Evolutionary conservation across 37 sponge, comb jelly and placozoan genomes (phyloP).

Genomic region (Haliclona indistincta): DNA sequence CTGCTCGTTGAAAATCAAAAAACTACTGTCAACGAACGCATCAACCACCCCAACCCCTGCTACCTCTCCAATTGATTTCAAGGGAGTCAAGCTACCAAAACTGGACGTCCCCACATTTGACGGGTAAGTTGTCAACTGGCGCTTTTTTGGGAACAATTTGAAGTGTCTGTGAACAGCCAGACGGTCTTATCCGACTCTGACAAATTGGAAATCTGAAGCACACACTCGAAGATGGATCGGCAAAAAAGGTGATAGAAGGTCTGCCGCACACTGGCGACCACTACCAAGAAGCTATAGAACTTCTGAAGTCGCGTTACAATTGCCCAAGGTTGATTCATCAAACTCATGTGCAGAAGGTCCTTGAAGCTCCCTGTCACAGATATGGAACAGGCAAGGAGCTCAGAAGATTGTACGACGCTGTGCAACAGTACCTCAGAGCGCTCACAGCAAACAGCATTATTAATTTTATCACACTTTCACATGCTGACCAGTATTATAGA

Average conservation of each 20-base stretch:
- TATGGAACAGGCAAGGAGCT: no score
- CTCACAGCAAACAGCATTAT: no score
- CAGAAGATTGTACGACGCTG: no score
- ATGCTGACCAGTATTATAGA: no score
- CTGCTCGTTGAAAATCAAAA: slow-evolving; percentile 14
- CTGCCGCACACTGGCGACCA: slow-evolving; percentile 38
- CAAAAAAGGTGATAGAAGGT: slow-evolving; percentile 38
- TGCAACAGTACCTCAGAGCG: no score
- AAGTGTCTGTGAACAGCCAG: slow-evolving; percentile 21
- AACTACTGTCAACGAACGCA: not conserved
- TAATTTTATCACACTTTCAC: no score
- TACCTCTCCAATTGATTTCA: slow-evolving; percentile 11
- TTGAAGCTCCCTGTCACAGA: no score
- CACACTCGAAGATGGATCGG: slow-evolving; percentile 37
- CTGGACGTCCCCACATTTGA: slow-evolving; percentile 35
- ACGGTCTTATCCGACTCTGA: slow-evolving; percentile 16
- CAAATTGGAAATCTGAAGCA: slow-evolving; percentile 35
- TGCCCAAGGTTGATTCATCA: no score
- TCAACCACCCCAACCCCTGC: no score
- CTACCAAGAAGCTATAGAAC: slow-evolving; percentile 34
- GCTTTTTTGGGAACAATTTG: slow-evolving; percentile 46
- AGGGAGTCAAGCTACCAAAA: slow-evolving; percentile 33
- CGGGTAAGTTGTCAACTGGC: slow-evolving; percentile 40
- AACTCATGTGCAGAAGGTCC: no score
- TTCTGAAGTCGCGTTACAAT: slow-evolving; percentile 38